These are phyloP conservation scores for Thaleichthys pacificus DNA, from an alignment of 2,797 vertebrate species.

Conservation along the genomic window DNA sequence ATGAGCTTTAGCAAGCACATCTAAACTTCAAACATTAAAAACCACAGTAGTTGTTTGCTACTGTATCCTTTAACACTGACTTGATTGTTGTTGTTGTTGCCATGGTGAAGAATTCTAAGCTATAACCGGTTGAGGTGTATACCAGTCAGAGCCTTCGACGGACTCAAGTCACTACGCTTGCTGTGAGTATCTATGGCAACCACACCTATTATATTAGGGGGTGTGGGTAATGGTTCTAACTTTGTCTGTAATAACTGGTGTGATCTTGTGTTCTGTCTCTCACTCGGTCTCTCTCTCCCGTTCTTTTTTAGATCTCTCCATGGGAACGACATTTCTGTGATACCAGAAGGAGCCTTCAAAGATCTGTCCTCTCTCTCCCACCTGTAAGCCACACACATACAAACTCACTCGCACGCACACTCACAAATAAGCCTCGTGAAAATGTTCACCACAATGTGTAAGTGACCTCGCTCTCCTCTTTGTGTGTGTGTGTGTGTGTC, in stretches of 20 bases:
- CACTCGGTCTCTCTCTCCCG: constrained; percentile 1
- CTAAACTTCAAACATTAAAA: neutral
- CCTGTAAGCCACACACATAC: constrained; percentile 80
- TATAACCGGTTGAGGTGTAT: constrained; percentile 96
- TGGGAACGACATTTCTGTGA: constrained; percentile 94
- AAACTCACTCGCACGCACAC: constrained; percentile 19
- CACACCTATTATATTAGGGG: neutral
- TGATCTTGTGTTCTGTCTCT: neutral
- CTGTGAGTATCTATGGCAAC: constrained; percentile 80
- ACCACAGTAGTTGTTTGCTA: neutral
- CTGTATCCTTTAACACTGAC: neutral
- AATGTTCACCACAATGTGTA: neutral
- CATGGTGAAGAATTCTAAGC: constrained; percentile 88
- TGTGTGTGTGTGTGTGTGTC: neutral
- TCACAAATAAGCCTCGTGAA: neutral
- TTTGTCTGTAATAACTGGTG: neutral
- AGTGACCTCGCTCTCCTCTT: neutral
- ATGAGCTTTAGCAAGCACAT: neutral
- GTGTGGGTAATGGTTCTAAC: neutral
- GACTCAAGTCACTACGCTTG: constrained; percentile 89
- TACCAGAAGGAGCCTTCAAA: constrained; percentile 95
- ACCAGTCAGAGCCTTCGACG: constrained; percentile 89
- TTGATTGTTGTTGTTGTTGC: neutral
- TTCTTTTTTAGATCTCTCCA: constrained; percentile 82
- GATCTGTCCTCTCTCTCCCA: constrained; percentile 94